A percentile compares a stretch with the other conserved stretches of the same genome.
Conservation (phyloP, 2,797 vertebrate genomes). For the Coccyzus lansbergi region DNA sequence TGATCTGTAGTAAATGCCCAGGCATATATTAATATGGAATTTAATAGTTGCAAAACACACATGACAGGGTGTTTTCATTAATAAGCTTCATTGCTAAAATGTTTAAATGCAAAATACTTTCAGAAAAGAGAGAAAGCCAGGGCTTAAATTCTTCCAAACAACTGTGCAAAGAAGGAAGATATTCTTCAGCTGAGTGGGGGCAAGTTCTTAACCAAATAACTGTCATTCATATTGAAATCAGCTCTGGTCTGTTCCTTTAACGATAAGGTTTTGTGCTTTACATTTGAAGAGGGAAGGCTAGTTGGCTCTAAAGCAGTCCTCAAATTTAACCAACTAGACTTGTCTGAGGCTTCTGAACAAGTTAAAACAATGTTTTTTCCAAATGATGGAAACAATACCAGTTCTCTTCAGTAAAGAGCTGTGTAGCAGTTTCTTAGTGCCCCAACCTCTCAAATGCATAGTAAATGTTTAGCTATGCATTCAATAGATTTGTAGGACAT, state of each 20-base stretch:
- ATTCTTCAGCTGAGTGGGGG: neutral
- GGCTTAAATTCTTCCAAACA: neutral
- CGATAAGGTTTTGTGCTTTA: neutral
- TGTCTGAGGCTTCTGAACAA: neutral
- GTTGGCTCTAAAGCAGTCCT: neutral
- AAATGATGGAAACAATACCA: neutral
- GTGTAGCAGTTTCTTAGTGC: neutral
- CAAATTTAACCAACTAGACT: neutral
- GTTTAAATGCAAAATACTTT: neutral
- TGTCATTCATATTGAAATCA: neutral
- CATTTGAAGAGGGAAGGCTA: rapidly evolving
- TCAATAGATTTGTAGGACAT: neutral
- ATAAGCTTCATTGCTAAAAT: neutral
- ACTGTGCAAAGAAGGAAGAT: neutral
- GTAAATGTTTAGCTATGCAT: neutral
- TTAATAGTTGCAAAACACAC: neutral
- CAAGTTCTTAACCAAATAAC: neutral
- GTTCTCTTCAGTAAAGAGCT: neutral
- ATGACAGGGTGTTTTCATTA: neutral
- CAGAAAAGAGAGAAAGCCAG: neutral
- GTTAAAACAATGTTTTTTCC: neutral
- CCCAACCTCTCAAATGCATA: neutral
- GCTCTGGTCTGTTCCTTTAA: neutral
- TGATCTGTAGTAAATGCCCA: neutral
- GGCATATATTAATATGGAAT: neutral